Evolutionary conservation across 2,888 invertebrate genomes (phyloP).

Genomic region (Trissolcus japonicus): DNA sequence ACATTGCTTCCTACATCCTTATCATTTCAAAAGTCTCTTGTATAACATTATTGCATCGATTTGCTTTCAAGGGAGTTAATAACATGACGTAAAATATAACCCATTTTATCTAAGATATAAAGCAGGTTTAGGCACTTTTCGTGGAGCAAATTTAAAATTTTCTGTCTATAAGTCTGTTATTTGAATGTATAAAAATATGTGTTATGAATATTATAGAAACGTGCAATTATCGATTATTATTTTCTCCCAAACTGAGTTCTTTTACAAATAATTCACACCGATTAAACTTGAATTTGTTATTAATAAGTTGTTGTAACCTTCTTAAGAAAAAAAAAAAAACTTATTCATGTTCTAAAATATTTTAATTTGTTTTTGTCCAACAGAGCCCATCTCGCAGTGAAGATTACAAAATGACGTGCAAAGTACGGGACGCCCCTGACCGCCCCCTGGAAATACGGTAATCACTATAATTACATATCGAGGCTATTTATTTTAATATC

Average conservation of each 20-base stretch:
- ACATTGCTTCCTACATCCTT: constrained; percentile 54
- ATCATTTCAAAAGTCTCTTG: constrained; percentile 37
- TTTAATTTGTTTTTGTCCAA: neutral
- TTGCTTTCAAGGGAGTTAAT: no score
- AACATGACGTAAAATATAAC: no score
- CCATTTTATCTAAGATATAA: no score
- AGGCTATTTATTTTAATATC: constrained; percentile 76
- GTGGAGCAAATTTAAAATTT: no score
- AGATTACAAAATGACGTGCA: constrained; percentile 76
- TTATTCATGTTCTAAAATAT: constrained; percentile 20
- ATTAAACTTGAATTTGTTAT: no score
- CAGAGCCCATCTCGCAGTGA: constrained; percentile 68
- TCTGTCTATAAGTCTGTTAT: no score
- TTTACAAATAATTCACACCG: no score
- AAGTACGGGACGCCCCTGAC: constrained; percentile 76
- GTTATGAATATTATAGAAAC: neutral
- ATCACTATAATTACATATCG: constrained; percentile 77
- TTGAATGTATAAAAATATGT: neutral
- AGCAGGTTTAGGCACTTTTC: no score
- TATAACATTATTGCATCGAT: constrained; percentile 6
- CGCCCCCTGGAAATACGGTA: constrained; percentile 76
- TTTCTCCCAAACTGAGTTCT: no score
- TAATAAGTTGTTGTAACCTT: no score
- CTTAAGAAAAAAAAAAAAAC: neutral
- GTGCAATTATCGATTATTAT: no score